These are phyloP conservation scores for Hypomesus transpacificus DNA, from an alignment of 2,113 vertebrate genomes.

Conservation along the genomic window DNA sequence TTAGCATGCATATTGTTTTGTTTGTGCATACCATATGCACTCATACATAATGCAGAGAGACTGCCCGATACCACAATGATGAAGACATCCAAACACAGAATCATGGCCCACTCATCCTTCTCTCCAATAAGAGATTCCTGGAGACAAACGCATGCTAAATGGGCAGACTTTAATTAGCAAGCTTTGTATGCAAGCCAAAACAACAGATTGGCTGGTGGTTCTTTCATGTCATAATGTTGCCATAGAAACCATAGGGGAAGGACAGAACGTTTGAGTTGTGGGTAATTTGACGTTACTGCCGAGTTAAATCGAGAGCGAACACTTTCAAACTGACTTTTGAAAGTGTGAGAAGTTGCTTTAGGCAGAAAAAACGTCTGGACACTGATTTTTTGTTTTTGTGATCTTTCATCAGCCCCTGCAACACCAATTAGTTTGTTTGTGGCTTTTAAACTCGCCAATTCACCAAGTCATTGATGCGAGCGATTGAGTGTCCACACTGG, in stretches of 20 bases:
- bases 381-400: not conserved
- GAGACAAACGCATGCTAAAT: conserved; percentile 46
- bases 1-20: conserved; percentile 59
- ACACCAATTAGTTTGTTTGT: not conserved
- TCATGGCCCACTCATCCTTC: conserved; percentile 37
- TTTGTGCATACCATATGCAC: conserved; percentile 58
- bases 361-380: not conserved
- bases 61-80: conserved; percentile 63
- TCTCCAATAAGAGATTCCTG: conserved; percentile 46
- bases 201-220: conserved; percentile 60
- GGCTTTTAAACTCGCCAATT: not conserved
- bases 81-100: conserved; percentile 69
- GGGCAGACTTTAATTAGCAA: conserved; percentile 69
- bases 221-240: conserved; percentile 51
- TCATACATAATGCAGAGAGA: conserved; percentile 63
- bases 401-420: not conserved
- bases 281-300: conserved; percentile 34
- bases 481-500: not conserved
- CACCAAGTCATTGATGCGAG: not conserved
- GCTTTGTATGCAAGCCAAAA: conserved; percentile 60
- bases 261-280: conserved; percentile 37
- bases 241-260: conserved; percentile 52
- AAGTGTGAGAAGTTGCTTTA: not conserved
- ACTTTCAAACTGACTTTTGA: conserved; percentile 27
- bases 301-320: conserved; percentile 35